Evolutionary conservation across 2,888 invertebrate genomes (phyloP), one percentile per base, ranked within the genome.

Genomic region (Sericinus montela): DNA sequence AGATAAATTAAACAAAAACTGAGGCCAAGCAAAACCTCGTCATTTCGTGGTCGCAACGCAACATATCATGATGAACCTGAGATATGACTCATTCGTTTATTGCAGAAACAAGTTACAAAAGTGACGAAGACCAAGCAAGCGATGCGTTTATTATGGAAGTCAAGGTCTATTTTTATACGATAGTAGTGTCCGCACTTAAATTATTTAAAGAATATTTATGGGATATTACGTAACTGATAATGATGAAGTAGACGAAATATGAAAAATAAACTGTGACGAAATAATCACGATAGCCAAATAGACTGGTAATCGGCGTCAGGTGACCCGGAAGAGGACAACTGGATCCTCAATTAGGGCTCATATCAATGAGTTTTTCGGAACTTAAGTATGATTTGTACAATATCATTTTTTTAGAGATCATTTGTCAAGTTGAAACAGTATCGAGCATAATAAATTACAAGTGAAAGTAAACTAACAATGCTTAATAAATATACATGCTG

Each of bases 401-500:
- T n/a, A n/a, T n/a, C n/a, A n/a, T n/a, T n/a, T n/a, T n/a, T n/a
- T n/a, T n/a, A n/a, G n/a, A n/a, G n/a, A n/a, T n/a, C n/a, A n/a
- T n/a, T n/a, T n/a, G n/a, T 23, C 23, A 3, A 23, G 23, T 23
- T 23, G 3, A 6, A 23, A 3, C 3, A 23, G 23, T 23, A 3
- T 34, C 32, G 29, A 30, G 23, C 13, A 38, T 37, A 42, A 43
- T 16, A 29, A 29, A 37, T 30, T 6, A 38, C 29, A 13, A 30
- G 48, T 39, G 48, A 49, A 49, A 49, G 48, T 44, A 19, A n/a
- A 38, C 16, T 16, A 5, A 11, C 16, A n/a, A n/a, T n/a, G n/a
- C n/a, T n/a, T n/a, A 48, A 38, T 43, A 48, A 29, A 42, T 42
- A 37, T 30, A 42, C 44, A 11, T 32, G 48, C 34, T 34, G 48